Evolutionary conservation across 2,888 invertebrate species (phyloP).

Genomic region (Junonia oenone): DNA sequence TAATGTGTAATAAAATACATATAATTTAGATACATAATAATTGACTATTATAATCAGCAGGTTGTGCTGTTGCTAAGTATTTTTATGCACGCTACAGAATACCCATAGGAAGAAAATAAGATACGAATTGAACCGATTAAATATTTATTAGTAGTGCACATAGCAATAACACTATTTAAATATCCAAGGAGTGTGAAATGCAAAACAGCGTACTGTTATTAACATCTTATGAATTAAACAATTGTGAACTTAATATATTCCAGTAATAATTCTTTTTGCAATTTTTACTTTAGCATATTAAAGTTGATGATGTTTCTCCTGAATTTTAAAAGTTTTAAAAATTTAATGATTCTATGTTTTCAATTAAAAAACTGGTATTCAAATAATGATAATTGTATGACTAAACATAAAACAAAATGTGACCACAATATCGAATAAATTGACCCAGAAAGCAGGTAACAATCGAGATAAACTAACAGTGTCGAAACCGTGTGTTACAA

Average conservation of each 20-base stretch:
- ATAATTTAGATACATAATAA: too few relatives aligned
- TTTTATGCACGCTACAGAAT: not conserved
- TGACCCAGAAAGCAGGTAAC: constrained; percentile 1
- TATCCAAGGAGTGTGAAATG: not conserved
- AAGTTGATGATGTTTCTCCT: too few relatives aligned
- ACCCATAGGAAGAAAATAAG: not conserved
- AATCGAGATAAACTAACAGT: constrained; percentile 6
- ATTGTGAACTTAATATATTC: not conserved
- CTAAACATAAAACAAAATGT: not conserved
- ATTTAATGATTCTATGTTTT: too few relatives aligned
- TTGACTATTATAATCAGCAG: not conserved
- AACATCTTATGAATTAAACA: not conserved
- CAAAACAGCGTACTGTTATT: not conserved
- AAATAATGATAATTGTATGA: not conserved
- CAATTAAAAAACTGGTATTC: too few relatives aligned
- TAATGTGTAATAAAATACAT: not conserved
- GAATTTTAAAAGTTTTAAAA: too few relatives aligned
- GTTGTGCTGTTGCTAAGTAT: not conserved
- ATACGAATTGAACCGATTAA: not conserved
- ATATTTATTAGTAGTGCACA: not conserved
- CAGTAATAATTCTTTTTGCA: too few relatives aligned
- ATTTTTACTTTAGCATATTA: too few relatives aligned
- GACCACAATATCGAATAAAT: not conserved
- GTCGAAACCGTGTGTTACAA: constrained; percentile 12
- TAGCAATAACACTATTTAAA: not conserved